A percentile compares a stretch with the other conserved stretches of the same genome.
Conservation (phyloP, 2,113 vertebrate species). For the Eira barbara region DNA sequence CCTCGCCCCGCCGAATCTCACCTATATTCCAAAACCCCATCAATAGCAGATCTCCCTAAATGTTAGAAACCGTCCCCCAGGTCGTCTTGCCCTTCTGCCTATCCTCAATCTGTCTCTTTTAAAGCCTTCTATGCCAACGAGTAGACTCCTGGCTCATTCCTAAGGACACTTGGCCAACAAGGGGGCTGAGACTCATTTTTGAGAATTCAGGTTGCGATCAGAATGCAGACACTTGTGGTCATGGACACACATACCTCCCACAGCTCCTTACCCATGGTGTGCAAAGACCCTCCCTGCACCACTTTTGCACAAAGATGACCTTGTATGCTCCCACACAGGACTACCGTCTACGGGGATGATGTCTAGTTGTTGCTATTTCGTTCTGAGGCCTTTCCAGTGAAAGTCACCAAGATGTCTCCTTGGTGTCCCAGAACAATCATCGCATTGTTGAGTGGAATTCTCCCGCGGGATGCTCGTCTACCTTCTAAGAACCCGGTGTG, state of each 20-base stretch:
- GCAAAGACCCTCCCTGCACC: neutral
- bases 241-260: rapidly evolving
- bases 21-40: too few species aligned
- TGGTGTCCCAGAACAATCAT: too few species aligned
- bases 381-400: neutral
- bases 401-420: neutral
- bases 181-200: neutral
- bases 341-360: neutral
- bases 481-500: rapidly evolving
- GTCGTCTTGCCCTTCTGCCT: neutral
- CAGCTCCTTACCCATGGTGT: neutral
- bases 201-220: neutral
- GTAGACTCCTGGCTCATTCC: neutral
- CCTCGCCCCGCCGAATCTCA: too few species aligned
- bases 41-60: too few species aligned
- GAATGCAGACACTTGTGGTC: neutral
- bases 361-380: neutral
- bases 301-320: neutral
- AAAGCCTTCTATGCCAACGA: rapidly evolving
- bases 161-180: neutral
- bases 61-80: neutral
- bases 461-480: rapidly evolving
- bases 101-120: neutral
- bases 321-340: too few species aligned
- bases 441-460: neutral